Evolutionary conservation across 2,888 invertebrate species (phyloP).

Genomic region (Bellardia bayeri): DNA sequence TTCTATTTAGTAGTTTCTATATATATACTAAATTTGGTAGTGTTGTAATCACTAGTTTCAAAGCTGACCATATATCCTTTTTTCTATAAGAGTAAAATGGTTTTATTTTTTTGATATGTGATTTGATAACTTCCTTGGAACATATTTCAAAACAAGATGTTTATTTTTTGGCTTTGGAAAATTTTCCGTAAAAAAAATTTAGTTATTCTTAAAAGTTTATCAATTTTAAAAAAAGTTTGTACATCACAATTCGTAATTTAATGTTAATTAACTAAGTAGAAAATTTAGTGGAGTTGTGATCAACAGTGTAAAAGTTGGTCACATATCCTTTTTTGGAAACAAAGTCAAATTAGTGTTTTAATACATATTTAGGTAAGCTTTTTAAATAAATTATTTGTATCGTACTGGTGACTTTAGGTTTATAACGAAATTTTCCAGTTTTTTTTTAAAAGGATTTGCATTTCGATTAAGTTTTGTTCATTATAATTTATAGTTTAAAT

Average conservation of each 20-base stretch:
- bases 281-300: background rate
- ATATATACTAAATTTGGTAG: background rate
- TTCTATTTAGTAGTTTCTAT: background rate
- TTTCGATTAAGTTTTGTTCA: too few species aligned
- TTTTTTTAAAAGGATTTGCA: too few species aligned
- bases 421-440: too few species aligned
- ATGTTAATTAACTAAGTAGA: background rate
- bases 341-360: too few species aligned
- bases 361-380: too few species aligned
- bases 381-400: too few species aligned
- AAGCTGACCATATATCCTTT: background rate
- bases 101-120: background rate
- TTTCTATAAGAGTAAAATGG: background rate
- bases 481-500: too few species aligned
- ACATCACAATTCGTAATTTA: background rate
- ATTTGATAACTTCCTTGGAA: background rate
- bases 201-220: too few species aligned
- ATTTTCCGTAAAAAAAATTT: background rate
- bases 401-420: too few species aligned
- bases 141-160: background rate
- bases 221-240: background rate
- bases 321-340: slow-evolving; percentile 18
- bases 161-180: too few species aligned
- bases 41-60: background rate
- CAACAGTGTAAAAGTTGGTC: background rate